phyloP scores from a whole-genome alignment of 2,797 vertebrate genomes.

The Pitangus sulphuratus region DNA sequence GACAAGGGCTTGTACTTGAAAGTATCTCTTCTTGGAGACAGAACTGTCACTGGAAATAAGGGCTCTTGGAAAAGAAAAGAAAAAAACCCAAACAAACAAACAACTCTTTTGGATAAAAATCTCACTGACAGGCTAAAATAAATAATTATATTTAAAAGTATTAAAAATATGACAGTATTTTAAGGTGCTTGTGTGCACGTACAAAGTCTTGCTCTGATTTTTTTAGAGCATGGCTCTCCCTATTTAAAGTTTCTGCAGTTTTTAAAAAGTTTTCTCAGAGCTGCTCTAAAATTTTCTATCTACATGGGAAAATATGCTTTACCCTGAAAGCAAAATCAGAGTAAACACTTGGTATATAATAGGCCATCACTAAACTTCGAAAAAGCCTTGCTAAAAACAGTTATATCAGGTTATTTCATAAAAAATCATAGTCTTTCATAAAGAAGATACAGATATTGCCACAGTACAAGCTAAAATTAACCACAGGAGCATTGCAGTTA shows the following conservation, averaged over 20 bases:
- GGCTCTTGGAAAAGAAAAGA: background rate
- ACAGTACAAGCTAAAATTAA: background rate
- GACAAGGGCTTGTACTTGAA: background rate
- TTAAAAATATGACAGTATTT: background rate
- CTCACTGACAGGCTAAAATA: too few relatives aligned
- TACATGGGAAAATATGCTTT: background rate
- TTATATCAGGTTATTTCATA: background rate
- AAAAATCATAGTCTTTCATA: background rate
- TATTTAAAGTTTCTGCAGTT: background rate
- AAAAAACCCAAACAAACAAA: too few relatives aligned
- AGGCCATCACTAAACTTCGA: background rate
- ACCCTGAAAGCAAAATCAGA: background rate
- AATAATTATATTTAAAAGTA: background rate
- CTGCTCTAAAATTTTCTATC: background rate
- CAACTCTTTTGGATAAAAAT: too few relatives aligned
- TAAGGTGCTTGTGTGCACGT: background rate
- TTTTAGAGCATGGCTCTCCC: background rate
- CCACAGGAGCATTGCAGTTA: background rate
- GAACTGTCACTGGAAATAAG: background rate
- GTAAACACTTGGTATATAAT: background rate
- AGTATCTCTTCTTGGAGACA: background rate
- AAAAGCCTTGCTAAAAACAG: background rate
- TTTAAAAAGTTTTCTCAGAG: background rate
- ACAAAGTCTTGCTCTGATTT: background rate
- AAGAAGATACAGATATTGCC: background rate